Base-by-base conservation (phyloP, 35 echinoderm and acorn worm genomes). In the Holothuria glaberrima region DNA sequence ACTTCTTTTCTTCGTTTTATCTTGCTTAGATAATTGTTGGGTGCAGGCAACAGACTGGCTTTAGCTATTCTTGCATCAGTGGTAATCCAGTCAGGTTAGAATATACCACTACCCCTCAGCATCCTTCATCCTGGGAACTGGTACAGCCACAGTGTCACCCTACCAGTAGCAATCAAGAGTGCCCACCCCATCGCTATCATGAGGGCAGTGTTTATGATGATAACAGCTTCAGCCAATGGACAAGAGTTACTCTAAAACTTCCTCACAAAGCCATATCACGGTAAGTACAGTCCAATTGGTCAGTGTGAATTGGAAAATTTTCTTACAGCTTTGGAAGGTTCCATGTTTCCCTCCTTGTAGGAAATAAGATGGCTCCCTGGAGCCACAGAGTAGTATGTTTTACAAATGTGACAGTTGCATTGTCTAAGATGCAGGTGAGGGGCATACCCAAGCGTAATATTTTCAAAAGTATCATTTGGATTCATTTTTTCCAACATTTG, bases 21-120 rank as follows among this genome's bases (percentile, higher is more conserved):
- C n/a, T 71, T n/a, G n/a, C 12, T n/a, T 22, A 97, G 95, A 94
- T 97, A 24, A 80, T 89, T 16, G 92, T 97, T 66, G 95, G 95
- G n/a, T 97, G 95, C 71, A 87, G 90, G 36, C 74, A 78, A 41
- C 77, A 77, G 1, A 50, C 86, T 0, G 73, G 69, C n/a, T 90
- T 63, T 61, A 54, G 80, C 33, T 84, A 84, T 63, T 57, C 92
- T 25, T 98, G 92, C 36, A 80, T 70, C 25, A 57, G 59, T 46
- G 75, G 68, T n/a, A 58, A 92, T 59, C 90, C 92, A 31, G 63
- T 94, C 12, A 58, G 58, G 30, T 66, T 98, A 20, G 90, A 98
- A 62, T 98, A 92, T 90, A 94, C 88, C 46, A 94, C 92, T 54
- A 98, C 63, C 86, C 92, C 21, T 36, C 70, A 35, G 19, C 12